These are phyloP conservation scores for Alexandromys fortis DNA, from an alignment of 2,113 vertebrate genomes.

Conservation along the genomic window DNA sequence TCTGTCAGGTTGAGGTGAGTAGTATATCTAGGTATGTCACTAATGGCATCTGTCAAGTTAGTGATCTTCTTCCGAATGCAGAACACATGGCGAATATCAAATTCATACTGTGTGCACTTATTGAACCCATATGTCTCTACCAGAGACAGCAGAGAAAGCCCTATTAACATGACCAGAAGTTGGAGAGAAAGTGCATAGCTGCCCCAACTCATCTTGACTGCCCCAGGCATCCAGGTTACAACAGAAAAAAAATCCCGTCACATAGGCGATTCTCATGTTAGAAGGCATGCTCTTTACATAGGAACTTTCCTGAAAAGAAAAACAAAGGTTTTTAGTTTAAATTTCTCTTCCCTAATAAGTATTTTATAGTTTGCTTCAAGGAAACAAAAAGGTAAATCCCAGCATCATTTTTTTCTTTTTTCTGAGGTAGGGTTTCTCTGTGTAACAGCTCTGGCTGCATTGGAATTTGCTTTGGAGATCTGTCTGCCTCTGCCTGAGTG, in stretches of 20 bases:
- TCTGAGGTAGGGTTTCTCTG: background rate
- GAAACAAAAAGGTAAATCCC: background rate
- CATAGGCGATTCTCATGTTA: background rate
- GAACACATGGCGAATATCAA: constrained; percentile 58
- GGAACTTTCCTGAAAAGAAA: constrained; percentile 58
- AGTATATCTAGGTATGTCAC: constrained; percentile 40
- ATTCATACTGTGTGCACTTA: constrained; percentile 68
- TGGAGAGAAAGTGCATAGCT: background rate
- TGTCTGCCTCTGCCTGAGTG: background rate
- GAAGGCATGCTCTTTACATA: constrained; percentile 15
- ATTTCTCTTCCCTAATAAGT: constrained; percentile 38
- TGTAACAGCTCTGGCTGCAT: background rate
- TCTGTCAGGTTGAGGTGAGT: constrained; percentile 74
- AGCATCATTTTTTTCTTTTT: background rate
- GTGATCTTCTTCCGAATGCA: constrained; percentile 63
- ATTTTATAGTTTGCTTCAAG: constrained; percentile 42
- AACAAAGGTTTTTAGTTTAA: background rate
- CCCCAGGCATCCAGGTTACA: background rate
- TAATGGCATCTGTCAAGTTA: constrained; percentile 61
- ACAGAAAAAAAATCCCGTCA: background rate
- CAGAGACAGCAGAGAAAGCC: constrained; percentile 53
- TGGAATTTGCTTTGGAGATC: background rate
- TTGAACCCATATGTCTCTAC: constrained; percentile 60
- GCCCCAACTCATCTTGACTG: constrained; percentile 22
- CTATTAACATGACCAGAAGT: constrained; percentile 29